Evolutionary conservation across 2,888 invertebrate genomes (phyloP), one percentile per base, ranked within the genome.

Genomic region (Eupelmus urozonus): DNA sequence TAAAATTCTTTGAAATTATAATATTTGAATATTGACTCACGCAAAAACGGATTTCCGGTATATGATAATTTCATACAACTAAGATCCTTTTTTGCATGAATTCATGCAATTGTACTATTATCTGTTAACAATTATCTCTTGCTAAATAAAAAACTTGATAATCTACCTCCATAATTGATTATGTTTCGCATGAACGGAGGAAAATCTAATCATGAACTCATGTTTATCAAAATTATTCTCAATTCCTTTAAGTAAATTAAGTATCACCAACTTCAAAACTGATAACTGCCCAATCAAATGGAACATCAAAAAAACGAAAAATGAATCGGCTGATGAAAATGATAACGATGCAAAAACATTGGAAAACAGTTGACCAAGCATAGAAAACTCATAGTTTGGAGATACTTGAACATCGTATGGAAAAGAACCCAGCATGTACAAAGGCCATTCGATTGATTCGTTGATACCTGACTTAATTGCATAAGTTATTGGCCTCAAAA

Each of bases 201-300:
- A 18, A 18, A 80, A 72, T 57, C 40, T 62, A 16, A 75, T 59
- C 18, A 72, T 29, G 27, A 72, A 78, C 2, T 66, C 13, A 18
- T 34, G 34, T 23, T 34, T 73, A 16, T 71, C 67, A 1, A 23
- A 20, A 2, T 2, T 13, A 57, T 9, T 67, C 9, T 29, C 20
- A n/a, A 66, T 66, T 34, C n/a, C 16, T 2, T 62, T 34, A 0
- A 78, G 67, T n/a, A 80, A 69, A 0, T 80, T 25, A 5, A 20
- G 34, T 4, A 80, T 13, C 13, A 5, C n/a, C 57, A 80, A 2
- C 23, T 80, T 73, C 7, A 80, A 62, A 18, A 79, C 73, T 3
- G 80, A 76, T 4, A 87, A 57, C 77, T 87, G 87, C 0, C 85
- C 86, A 29, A 86, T 87, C 16, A 86, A 59, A 70, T 87, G 87